Evolutionary conservation across 1,140 invertebrate genomes (phyloP).

Genomic region (Drosophila santomea): DNA sequence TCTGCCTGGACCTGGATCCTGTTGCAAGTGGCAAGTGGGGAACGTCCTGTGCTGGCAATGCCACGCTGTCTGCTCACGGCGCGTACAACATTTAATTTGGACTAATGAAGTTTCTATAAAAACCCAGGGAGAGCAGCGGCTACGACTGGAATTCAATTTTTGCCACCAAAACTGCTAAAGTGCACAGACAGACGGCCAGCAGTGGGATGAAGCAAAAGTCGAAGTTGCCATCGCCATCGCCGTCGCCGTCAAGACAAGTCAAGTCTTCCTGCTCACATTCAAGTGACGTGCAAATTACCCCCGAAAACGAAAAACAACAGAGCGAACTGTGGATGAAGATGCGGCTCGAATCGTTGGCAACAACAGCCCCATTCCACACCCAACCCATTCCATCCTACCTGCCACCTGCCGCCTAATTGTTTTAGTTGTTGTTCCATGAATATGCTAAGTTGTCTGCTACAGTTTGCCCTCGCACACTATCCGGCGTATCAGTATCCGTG

Average conservation of each 20-base stretch:
- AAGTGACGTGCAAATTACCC: constrained; percentile 77
- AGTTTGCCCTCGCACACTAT: constrained; percentile 30
- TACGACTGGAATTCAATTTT: constrained; percentile 49
- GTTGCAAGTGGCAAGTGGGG: background rate
- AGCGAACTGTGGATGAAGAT: constrained; percentile 13
- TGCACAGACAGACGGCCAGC: constrained; percentile 13
- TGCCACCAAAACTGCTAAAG: constrained; percentile 38
- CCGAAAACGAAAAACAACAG: constrained; percentile 28
- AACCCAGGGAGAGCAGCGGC: constrained; percentile 22
- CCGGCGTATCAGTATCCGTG: constrained; percentile 22
- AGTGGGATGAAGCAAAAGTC: constrained; percentile 39
- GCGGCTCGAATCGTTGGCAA: constrained; percentile 14
- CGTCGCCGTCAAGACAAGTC: constrained; percentile 33
- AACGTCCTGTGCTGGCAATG: constrained; percentile 19
- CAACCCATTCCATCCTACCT: constrained; percentile 41
- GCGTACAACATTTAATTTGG: constrained; percentile 76
- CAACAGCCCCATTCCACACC: constrained; percentile 5
- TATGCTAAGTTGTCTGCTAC: constrained; percentile 78
- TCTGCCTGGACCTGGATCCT: constrained; percentile 15
- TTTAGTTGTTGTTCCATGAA: constrained; percentile 81
- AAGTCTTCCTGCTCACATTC: constrained; percentile 70
- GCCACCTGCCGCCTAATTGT: constrained; percentile 71
- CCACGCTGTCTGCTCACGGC: constrained; percentile 71
- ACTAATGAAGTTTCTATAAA: constrained; percentile 78
- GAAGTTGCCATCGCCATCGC: constrained; percentile 3